phyloP scores from a whole-genome alignment of 2,888 invertebrate species.

The Thereva nobilitata region DNA sequence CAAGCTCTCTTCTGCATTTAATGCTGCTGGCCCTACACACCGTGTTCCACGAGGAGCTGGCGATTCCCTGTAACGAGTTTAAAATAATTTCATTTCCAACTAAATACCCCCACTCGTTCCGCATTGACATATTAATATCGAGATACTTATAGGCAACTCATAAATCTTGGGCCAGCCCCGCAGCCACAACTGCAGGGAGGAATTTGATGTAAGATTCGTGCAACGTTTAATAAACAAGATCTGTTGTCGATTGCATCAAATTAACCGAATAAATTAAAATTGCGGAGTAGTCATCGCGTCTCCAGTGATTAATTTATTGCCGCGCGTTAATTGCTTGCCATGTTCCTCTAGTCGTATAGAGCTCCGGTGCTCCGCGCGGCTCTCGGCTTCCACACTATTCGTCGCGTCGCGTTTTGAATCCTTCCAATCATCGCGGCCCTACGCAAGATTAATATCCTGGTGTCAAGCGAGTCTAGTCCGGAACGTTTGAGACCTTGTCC shows the following conservation, averaged over 20 bases:
- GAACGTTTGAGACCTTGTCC: constrained; percentile 7
- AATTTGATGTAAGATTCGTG: constrained; percentile 15
- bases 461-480: constrained; percentile 29
- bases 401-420: constrained; percentile 6
- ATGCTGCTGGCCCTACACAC: too few species aligned
- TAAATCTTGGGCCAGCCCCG: neutral
- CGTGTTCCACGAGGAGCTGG: too few species aligned
- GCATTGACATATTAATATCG: neutral
- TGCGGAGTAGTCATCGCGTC: constrained; percentile 35
- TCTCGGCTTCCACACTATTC: neutral
- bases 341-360: constrained; percentile 39
- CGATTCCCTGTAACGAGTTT: too few species aligned
- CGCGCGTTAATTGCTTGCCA: constrained; percentile 49
- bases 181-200: neutral
- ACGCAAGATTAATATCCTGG: constrained; percentile 31
- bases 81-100: too few species aligned
- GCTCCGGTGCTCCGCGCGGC: constrained; percentile 11
- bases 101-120: too few species aligned
- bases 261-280: constrained; percentile 31
- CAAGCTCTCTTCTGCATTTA: too few species aligned
- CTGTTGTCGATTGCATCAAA: constrained; percentile 29
- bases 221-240: constrained; percentile 32
- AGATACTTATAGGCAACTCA: neutral
- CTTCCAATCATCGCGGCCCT: constrained; percentile 22
- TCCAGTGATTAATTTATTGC: constrained; percentile 50